Evolutionary conservation across 2,888 invertebrate genomes (phyloP).

Genomic region (Drosophila koepferae): DNA sequence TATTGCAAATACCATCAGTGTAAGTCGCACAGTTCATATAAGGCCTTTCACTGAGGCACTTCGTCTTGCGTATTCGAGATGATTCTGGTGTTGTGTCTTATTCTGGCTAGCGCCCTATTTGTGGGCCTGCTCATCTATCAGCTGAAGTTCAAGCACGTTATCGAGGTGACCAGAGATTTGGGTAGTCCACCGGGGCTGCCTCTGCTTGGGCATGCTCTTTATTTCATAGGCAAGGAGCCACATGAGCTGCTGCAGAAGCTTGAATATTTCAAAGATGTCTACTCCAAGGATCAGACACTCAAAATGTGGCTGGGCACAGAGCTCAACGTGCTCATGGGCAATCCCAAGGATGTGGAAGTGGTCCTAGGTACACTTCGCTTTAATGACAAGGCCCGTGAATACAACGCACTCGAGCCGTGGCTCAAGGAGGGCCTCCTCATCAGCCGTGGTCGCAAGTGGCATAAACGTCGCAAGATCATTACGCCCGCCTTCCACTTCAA

Average conservation of each 20-base stretch:
- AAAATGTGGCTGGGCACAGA: background rate
- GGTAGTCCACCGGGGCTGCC: background rate
- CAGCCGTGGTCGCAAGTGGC: slow-evolving; percentile 84
- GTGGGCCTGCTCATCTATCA: no score
- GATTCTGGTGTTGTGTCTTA: no score
- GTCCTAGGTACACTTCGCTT: slow-evolving; percentile 82
- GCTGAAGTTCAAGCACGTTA: background rate
- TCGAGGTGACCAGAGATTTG: background rate
- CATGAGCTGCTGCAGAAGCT: background rate
- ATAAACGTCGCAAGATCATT: slow-evolving; percentile 88
- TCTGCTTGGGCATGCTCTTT: background rate
- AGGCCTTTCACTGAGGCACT: no score
- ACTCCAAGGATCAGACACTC: background rate
- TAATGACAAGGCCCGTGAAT: slow-evolving; percentile 86
- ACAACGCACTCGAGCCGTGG: slow-evolving; percentile 86
- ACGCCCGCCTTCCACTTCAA: slow-evolving; percentile 93
- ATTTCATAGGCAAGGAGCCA: background rate
- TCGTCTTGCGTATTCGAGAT: no score
- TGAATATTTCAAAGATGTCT: background rate
- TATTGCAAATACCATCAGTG: no score
- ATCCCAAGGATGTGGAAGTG: slow-evolving; percentile 80
- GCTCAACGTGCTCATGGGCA: slow-evolving; percentile 31
- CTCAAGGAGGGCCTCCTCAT: slow-evolving; percentile 87
- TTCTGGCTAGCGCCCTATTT: no score
- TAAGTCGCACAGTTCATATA: no score